Percentiles rank a stretch among this genome's conserved stretches.
Evolutionary conservation across 2,888 invertebrate genomes (phyloP).

Genomic region (Hipparchia semele): DNA sequence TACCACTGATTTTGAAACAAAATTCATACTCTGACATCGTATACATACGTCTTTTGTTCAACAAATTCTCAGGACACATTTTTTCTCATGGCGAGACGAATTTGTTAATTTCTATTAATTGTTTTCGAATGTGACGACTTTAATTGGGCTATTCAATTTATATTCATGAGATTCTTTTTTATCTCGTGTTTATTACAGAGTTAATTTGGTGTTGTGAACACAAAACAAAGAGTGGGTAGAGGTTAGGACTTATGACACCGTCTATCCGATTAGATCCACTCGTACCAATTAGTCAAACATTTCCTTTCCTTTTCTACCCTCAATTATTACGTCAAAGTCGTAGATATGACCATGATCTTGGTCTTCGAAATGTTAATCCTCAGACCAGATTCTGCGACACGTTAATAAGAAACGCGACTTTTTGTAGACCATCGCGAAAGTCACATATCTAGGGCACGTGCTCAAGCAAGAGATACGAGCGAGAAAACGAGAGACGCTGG

Average conservation of each 20-base stretch:
- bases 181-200: conserved; percentile 2
- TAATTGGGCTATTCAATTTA: conserved; percentile 20
- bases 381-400: too few relatives aligned
- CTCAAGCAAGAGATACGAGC: too few relatives aligned
- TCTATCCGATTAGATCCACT: background rate
- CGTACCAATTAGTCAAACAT: too few relatives aligned
- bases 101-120: conserved; percentile 22
- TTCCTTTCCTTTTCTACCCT: too few relatives aligned
- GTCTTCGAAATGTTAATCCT: too few relatives aligned
- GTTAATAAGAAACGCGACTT: too few relatives aligned
- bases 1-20: conserved; percentile 2
- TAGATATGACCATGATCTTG: too few relatives aligned
- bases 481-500: too few relatives aligned
- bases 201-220: background rate
- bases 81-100: conserved; percentile 18
- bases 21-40: background rate
- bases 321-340: too few relatives aligned
- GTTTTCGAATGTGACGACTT: conserved; percentile 15
- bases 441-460: too few relatives aligned
- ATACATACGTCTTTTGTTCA: conserved; percentile 9
- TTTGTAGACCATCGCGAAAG: too few relatives aligned
- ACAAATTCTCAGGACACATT: conserved; percentile 13
- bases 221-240: background rate
- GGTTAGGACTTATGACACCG: background rate
- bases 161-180: conserved; percentile 16